phyloP scores from a whole-genome alignment of 2,113 vertebrate genomes.

The Poeciliopsis prolifica region DNA sequence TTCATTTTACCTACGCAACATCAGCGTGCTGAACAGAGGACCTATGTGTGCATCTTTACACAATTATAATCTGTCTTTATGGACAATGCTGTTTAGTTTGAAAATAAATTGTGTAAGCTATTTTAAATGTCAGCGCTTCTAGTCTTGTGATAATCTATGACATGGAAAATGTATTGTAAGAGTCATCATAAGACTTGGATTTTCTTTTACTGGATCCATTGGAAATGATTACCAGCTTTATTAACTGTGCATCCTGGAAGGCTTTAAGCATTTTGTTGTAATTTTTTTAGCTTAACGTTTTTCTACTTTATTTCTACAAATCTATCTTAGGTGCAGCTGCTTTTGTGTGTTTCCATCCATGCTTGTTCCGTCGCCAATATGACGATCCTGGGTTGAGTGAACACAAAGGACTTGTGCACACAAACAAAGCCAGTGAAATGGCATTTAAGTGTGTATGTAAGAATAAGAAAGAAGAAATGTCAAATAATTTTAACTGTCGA shows the following conservation, averaged over 20 bases:
- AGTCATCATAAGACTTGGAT: conserved; percentile 53
- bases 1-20: conserved; percentile 4
- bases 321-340: too few relatives aligned
- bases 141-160: conserved; percentile 25
- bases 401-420: too few relatives aligned
- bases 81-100: neutral
- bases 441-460: too few relatives aligned
- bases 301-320: too few relatives aligned
- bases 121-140: conserved; percentile 17
- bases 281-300: too few relatives aligned
- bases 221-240: conserved; percentile 6
- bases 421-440: too few relatives aligned
- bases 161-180: conserved; percentile 22
- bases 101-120: conserved; percentile 9
- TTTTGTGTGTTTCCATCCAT: too few relatives aligned
- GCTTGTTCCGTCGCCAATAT: too few relatives aligned
- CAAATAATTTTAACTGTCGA: too few relatives aligned
- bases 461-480: too few relatives aligned
- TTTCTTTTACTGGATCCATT: conserved; percentile 21
- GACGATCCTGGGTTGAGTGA: too few relatives aligned
- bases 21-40: neutral
- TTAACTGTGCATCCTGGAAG: neutral
- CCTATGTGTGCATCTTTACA: neutral
- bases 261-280: too few relatives aligned
- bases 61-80: neutral